phyloP scores from a whole-genome alignment of 1,140 invertebrate species.

The Apis cerana region DNA sequence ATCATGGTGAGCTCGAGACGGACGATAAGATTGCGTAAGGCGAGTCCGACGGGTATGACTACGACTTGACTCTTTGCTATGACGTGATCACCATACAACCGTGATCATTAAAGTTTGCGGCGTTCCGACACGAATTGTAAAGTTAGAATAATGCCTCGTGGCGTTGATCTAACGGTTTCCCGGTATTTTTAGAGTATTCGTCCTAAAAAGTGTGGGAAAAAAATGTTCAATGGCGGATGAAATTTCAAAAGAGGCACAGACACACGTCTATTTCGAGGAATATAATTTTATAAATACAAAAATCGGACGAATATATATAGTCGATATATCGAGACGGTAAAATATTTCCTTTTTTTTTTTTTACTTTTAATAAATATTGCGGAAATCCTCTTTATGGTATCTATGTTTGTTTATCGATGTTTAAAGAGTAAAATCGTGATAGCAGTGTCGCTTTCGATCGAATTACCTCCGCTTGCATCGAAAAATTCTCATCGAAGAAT shows the following conservation, averaged over 20 bases:
- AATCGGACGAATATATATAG: neutral
- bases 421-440: conserved; percentile 7
- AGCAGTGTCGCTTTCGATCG: neutral
- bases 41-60: conserved; percentile 46
- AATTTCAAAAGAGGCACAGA: neutral
- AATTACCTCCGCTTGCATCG: neutral
- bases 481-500: neutral
- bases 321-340: neutral
- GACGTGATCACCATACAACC: conserved; percentile 53
- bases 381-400: conserved; percentile 1
- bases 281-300: neutral
- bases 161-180: conserved; percentile 45
- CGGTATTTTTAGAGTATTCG: conserved; percentile 41
- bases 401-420: conserved; percentile 10
- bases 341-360: too few relatives aligned
- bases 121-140: conserved; percentile 51
- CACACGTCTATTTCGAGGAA: too few relatives aligned
- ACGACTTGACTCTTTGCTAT: conserved; percentile 44
- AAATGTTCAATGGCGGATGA: neutral
- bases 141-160: conserved; percentile 49
- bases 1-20: conserved; percentile 36
- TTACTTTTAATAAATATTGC: neutral
- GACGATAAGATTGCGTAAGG: conserved; percentile 52
- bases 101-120: conserved; percentile 45
- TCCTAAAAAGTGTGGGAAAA: conserved; percentile 42